Conservation (phyloP, 2,113 vertebrate genomes). For the Elaphurus davidianus region DNA sequence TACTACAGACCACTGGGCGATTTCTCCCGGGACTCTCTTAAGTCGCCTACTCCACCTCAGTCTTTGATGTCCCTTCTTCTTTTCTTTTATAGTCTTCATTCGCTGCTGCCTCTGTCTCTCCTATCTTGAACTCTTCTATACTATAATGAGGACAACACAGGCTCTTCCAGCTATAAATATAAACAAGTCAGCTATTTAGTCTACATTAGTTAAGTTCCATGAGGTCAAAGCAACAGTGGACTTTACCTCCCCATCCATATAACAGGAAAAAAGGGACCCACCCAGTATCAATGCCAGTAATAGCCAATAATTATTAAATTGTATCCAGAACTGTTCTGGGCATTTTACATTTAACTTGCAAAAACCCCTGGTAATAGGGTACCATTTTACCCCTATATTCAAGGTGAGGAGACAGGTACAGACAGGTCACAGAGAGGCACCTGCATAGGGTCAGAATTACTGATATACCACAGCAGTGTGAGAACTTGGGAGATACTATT, state of each 20-base stretch:
- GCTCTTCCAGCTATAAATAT: constrained; percentile 63
- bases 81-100: constrained; percentile 71
- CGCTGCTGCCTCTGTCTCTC: constrained; percentile 44
- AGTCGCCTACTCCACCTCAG: constrained; percentile 57
- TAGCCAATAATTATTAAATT: not conserved
- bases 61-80: constrained; percentile 46
- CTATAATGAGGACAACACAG: constrained; percentile 30
- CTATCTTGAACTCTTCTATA: constrained; percentile 62
- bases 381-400: constrained; percentile 20
- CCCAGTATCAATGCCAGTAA: not conserved
- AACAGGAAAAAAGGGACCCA: not conserved
- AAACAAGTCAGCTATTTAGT: constrained; percentile 56
- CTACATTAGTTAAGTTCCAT: constrained; percentile 29
- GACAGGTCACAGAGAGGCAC: not conserved
- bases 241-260: not conserved
- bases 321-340: not conserved
- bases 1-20: not conserved
- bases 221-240: not conserved
- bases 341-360: not conserved
- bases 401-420: constrained; percentile 13
- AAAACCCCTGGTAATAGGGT: not conserved
- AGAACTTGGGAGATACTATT: not conserved
- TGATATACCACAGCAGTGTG: not conserved
- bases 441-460: not conserved
- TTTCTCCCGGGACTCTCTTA: not conserved